Evolutionary conservation across 2,797 vertebrate species (phyloP).

Genomic region (Sphenopsis melanotis): DNA sequence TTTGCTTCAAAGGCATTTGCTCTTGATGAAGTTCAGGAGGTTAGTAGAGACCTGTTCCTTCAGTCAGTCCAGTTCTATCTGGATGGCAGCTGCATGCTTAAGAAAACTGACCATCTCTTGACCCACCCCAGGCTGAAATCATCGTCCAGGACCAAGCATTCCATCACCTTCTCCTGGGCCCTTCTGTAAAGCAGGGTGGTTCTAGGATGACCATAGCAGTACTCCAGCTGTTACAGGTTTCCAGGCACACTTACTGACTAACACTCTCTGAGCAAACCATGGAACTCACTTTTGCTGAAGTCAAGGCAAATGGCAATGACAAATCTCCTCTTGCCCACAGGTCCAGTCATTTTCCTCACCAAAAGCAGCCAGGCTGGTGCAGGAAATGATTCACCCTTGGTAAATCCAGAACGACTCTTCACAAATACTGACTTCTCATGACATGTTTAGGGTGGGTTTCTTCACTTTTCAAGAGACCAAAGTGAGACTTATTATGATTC

Average conservation of each 20-base stretch:
- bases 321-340: not conserved
- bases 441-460: not conserved
- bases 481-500: not conserved
- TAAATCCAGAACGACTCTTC: not conserved
- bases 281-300: not conserved
- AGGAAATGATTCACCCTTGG: not conserved
- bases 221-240: not conserved
- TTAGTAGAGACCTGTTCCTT: not conserved
- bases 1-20: not conserved
- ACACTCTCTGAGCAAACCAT: not conserved
- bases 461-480: not conserved
- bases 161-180: not conserved
- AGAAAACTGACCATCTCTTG: not conserved
- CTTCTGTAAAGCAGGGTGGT: not conserved
- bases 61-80: not conserved
- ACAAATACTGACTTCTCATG: not conserved
- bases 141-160: accelerated
- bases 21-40: not conserved
- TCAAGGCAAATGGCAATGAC: not conserved
- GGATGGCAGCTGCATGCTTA: not conserved
- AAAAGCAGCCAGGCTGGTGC: not conserved
- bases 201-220: not conserved
- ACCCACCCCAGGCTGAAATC: not conserved
- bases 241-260: not conserved
- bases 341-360: not conserved